These are phyloP conservation scores for Anhinga rufa DNA, from an alignment of 2,113 vertebrate species.

Conservation along the genomic window DNA sequence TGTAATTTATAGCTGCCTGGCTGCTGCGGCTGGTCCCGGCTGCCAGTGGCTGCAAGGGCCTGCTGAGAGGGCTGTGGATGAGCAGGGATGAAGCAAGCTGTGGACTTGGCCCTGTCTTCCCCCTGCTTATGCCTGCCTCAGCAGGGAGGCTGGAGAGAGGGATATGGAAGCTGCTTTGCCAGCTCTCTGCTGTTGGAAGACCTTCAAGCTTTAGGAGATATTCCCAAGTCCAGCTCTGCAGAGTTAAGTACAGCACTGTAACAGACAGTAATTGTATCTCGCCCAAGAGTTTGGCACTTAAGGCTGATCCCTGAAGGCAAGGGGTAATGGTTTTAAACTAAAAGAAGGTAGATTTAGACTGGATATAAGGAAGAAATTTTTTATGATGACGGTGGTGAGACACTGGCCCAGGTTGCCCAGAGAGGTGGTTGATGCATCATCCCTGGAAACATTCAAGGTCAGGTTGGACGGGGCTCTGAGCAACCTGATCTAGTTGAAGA, in stretches of 20 bases:
- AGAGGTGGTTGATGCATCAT: too few species aligned
- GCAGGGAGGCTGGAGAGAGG: background rate
- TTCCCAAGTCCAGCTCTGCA: background rate
- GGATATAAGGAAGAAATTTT: too few species aligned
- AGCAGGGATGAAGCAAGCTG: constrained; percentile 41
- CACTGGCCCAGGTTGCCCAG: too few species aligned
- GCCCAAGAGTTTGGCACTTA: background rate
- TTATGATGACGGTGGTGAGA: too few species aligned
- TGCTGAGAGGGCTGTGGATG: constrained; percentile 42
- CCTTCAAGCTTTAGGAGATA: background rate
- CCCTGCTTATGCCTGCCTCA: background rate
- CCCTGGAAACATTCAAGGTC: too few species aligned
- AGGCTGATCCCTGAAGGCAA: background rate
- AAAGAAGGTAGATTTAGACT: too few species aligned
- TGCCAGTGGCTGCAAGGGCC: background rate
- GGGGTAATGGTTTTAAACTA: too few species aligned
- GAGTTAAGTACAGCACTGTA: background rate
- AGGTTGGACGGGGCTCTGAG: too few species aligned
- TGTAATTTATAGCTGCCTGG: constrained; percentile 13
- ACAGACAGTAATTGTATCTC: background rate
- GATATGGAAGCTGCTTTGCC: background rate
- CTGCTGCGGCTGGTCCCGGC: background rate
- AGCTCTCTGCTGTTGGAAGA: constrained; percentile 6
- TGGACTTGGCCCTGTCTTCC: constrained; percentile 11
- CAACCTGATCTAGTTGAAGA: too few species aligned